Percentiles rank a stretch among this genome's conserved stretches.
Evolutionary conservation across 1,140 invertebrate species (phyloP).

Genomic region (Archivesica marissinica): DNA sequence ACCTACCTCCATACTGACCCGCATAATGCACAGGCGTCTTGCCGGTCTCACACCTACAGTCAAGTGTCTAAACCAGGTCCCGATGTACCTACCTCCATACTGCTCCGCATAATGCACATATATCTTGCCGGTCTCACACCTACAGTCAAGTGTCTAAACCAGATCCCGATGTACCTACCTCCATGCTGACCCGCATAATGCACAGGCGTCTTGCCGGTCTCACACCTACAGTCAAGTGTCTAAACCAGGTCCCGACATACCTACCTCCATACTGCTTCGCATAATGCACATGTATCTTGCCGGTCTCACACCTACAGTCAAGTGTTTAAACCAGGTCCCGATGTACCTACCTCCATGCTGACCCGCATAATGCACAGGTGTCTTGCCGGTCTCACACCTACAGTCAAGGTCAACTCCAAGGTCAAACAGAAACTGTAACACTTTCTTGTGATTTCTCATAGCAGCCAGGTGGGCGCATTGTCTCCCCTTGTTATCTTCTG

Average conservation of each 20-base stretch:
- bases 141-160: too few species aligned
- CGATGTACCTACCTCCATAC: conserved; percentile 77
- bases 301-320: not conserved
- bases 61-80: not conserved
- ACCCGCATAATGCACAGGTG: conserved; percentile 80
- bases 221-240: not conserved
- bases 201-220: not conserved
- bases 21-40: not conserved
- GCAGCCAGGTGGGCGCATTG: conserved; percentile 79
- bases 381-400: conserved; percentile 73
- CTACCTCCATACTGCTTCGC: not conserved
- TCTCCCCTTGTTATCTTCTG: conserved; percentile 76
- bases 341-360: conserved; percentile 76
- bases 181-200: not conserved
- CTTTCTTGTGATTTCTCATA: conserved; percentile 76
- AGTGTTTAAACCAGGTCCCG: not conserved
- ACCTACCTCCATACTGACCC: not conserved
- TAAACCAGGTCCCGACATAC: not conserved
- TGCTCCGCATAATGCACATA: too few species aligned
- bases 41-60: not conserved
- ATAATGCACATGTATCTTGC: not conserved
- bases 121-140: conserved; percentile 72
- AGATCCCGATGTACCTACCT: too few species aligned
- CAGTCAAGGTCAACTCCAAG: conserved; percentile 74
- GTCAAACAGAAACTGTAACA: conserved; percentile 78